These are phyloP conservation scores for Margaritifera margaritifera DNA, from an alignment of 2,888 invertebrate genomes.

Conservation along the genomic window DNA sequence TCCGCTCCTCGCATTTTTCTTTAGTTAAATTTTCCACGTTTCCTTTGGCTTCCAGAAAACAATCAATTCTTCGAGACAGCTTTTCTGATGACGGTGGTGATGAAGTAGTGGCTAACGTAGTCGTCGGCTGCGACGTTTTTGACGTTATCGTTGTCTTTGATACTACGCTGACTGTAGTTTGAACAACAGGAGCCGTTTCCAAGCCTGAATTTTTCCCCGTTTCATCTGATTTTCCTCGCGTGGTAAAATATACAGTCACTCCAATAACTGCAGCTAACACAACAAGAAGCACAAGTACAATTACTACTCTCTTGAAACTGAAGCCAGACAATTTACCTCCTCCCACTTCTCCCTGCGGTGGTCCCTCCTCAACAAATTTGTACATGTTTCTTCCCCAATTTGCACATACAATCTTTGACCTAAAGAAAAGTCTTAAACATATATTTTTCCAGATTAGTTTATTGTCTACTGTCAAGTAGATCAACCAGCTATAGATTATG, in stretches of 20 bases:
- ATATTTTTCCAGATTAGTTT: no score
- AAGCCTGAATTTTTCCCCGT: constrained; percentile 1
- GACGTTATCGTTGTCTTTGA: constrained; percentile 3
- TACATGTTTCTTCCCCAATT: no score
- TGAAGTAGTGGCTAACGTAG: not conserved
- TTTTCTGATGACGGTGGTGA: constrained; percentile 10
- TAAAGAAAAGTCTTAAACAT: no score
- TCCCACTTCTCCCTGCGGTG: not conserved
- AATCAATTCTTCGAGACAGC: constrained; percentile 41
- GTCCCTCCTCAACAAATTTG: constrained; percentile 5
- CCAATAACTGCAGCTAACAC: constrained; percentile 41
- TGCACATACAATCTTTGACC: no score
- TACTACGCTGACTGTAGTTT: not conserved
- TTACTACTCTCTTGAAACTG: constrained; percentile 30
- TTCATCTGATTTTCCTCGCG: constrained; percentile 18
- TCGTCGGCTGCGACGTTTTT: not conserved
- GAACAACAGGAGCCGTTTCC: not conserved
- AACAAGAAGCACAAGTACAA: constrained; percentile 24
- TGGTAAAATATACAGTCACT: constrained; percentile 35
- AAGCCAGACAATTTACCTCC: constrained; percentile 4
- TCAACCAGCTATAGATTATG: no score
- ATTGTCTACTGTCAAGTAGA: no score
- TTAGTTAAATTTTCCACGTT: constrained; percentile 29
- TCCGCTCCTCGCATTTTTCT: constrained; percentile 39
- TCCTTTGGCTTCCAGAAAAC: constrained; percentile 43